A percentile compares a stretch with the other conserved stretches of the same genome.
phyloP scores from a whole-genome alignment of 2,113 vertebrate species.

The Nipponia nippon region DNA sequence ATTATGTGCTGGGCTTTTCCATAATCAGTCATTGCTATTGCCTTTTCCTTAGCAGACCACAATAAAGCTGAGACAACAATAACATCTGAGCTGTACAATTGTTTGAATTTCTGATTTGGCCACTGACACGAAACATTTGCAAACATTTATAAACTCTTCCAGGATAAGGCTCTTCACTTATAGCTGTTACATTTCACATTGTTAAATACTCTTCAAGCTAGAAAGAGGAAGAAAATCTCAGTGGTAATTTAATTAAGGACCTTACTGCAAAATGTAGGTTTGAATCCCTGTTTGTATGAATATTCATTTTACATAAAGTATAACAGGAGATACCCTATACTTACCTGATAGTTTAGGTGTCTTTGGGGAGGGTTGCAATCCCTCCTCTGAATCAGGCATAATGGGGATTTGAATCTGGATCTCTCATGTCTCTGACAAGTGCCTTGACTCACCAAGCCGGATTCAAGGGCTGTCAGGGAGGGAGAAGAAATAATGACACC shows the following conservation, averaged over 20 bases:
- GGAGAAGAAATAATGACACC: background rate
- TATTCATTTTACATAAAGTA: background rate
- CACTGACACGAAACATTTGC: background rate
- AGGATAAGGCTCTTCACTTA: background rate
- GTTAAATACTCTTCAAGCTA: background rate
- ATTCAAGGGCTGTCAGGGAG: fast-evolving
- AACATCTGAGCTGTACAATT: background rate
- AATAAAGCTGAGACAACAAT: background rate
- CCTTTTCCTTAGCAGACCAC: background rate
- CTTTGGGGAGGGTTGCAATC: background rate
- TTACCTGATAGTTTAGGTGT: background rate
- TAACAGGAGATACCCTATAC: background rate
- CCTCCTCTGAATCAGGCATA: background rate
- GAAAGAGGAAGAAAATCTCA: background rate
- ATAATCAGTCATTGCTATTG: background rate
- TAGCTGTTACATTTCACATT: background rate
- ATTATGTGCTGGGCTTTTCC: background rate
- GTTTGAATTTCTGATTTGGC: background rate
- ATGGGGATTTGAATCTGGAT: background rate
- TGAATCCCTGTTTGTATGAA: background rate
- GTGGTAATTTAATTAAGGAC: background rate
- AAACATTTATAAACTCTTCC: background rate
- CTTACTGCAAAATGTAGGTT: background rate
- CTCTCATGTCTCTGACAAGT: background rate
- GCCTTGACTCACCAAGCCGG: background rate